Evolutionary conservation across 2,888 invertebrate species (phyloP).

Genomic region (Eupithecia vulgata): DNA sequence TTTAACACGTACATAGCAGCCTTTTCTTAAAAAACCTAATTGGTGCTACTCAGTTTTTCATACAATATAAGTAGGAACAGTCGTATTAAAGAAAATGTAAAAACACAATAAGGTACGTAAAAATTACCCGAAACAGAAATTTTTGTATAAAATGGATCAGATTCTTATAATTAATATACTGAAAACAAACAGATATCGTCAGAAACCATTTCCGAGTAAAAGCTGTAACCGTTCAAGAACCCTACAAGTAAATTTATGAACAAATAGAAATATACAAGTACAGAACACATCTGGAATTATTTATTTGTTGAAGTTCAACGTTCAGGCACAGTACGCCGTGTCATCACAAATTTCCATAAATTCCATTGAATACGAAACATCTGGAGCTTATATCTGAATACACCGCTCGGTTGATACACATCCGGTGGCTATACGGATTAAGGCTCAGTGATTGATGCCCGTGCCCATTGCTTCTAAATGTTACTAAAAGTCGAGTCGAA

Average conservation of each 20-base stretch:
- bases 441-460: background rate
- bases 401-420: conserved; percentile 14
- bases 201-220: background rate
- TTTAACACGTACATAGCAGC: too few species aligned
- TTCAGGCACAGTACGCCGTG: conserved; percentile 8
- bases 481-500: background rate
- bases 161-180: background rate
- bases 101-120: background rate
- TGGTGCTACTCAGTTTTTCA: background rate
- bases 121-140: background rate
- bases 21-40: background rate
- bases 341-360: conserved; percentile 18
- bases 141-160: background rate
- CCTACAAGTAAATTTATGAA: background rate
- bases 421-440: background rate
- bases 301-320: conserved; percentile 2
- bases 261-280: background rate
- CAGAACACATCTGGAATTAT: background rate
- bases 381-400: conserved; percentile 18
- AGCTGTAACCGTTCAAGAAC: background rate
- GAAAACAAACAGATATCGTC: background rate
- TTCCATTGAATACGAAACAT: conserved; percentile 14
- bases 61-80: background rate
- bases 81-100: background rate
- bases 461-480: background rate